A percentile compares a stretch with the other conserved stretches of the same genome.
Conservation (phyloP, 2,888 invertebrate genomes). For the Electrophaes corylata region DNA sequence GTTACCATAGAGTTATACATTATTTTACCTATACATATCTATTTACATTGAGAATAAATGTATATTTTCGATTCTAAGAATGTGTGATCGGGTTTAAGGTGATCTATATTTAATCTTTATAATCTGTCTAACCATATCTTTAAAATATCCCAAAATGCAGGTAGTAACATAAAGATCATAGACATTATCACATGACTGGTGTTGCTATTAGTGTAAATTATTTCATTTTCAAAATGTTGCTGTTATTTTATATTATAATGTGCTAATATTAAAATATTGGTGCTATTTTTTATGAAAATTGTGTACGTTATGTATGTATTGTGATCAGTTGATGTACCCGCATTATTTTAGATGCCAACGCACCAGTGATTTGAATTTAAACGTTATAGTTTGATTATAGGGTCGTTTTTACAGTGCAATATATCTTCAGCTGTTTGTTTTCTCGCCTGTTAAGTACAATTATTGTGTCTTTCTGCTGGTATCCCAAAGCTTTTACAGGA, state of each 20-base stretch:
- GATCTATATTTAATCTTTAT: conserved; percentile 56
- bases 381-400: conserved; percentile 42
- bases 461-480: conserved; percentile 46
- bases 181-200: conserved; percentile 42
- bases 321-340: conserved; percentile 48
- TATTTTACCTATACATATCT: conserved; percentile 70
- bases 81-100: conserved; percentile 66
- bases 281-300: conserved; percentile 72
- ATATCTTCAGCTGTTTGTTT: conserved; percentile 24
- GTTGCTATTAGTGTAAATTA: conserved; percentile 66
- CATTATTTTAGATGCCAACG: conserved; percentile 46
- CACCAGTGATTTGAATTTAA: conserved; percentile 73
- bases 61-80: conserved; percentile 72
- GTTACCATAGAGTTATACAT: conserved; percentile 74
- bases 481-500: conserved; percentile 62
- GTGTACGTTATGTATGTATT: conserved; percentile 62
- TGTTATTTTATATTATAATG: conserved; percentile 56
- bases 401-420: conserved; percentile 56
- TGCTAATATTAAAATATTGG: conserved; percentile 79
- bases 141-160: conserved; percentile 44
- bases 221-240: conserved; percentile 53
- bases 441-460: conserved; percentile 74
- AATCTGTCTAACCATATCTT: conserved; percentile 63
- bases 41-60: conserved; percentile 68
- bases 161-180: conserved; percentile 28